Percentiles rank a stretch among this genome's conserved stretches.
Evolutionary conservation across 2,797 vertebrate species (phyloP).

Genomic region (Oreortyx pictus): DNA sequence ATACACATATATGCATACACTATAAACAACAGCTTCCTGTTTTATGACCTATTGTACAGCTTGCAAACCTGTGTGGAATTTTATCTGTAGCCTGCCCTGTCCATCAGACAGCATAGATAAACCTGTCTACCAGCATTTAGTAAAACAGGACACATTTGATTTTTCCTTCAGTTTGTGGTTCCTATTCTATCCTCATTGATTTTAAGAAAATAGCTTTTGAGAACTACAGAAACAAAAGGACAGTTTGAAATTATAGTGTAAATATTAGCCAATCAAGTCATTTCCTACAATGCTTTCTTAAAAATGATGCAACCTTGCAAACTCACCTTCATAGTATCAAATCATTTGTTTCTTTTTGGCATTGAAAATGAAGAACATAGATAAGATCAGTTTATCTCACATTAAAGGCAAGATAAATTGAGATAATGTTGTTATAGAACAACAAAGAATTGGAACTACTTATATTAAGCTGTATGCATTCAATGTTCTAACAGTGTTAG

Average conservation of each 20-base stretch:
- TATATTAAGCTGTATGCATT: background rate
- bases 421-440: background rate
- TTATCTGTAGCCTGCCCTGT: background rate
- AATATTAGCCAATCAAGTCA: background rate
- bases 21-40: background rate
- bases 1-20: accelerated
- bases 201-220: background rate
- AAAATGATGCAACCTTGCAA: background rate
- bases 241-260: background rate
- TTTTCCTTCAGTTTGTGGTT: background rate
- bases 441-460: background rate
- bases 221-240: background rate
- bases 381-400: background rate
- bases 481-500: background rate
- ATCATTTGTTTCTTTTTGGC: background rate
- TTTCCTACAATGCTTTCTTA: background rate
- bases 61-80: background rate
- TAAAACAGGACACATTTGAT: background rate
- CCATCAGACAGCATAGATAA: background rate
- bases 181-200: background rate
- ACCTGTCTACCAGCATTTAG: background rate
- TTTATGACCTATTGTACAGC: background rate
- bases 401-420: background rate
- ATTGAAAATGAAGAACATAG: background rate
- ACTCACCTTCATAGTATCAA: constrained; percentile 26